Conservation (phyloP, 1,140 invertebrate genomes). For the Drosophila nikananu region DNA sequence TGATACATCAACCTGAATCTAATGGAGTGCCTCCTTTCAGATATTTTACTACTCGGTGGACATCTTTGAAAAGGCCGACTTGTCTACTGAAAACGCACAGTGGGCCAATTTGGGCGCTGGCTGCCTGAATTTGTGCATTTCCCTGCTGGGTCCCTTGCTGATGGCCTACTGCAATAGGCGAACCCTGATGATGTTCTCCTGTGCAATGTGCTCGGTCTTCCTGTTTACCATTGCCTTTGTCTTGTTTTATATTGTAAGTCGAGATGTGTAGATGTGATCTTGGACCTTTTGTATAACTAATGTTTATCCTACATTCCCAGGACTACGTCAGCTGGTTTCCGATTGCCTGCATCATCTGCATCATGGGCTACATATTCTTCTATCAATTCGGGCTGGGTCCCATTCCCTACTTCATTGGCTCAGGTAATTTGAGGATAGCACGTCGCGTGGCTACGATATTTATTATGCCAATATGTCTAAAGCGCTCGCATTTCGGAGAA, state of each 20-base stretch:
- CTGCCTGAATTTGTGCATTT: constrained; percentile 89
- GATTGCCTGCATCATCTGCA: constrained; percentile 89
- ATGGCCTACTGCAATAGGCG: constrained; percentile 87
- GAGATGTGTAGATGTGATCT: not conserved
- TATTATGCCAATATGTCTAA: too few relatives aligned
- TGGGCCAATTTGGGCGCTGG: constrained; percentile 90
- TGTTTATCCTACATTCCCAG: constrained; percentile 86
- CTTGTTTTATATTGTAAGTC: constrained; percentile 87
- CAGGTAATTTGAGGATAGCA: constrained; percentile 85
- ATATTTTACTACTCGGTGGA: constrained; percentile 91
- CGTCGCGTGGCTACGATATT: constrained; percentile 28
- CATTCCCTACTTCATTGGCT: constrained; percentile 95
- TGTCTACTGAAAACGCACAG: constrained; percentile 86
- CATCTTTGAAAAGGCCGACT: constrained; percentile 89
- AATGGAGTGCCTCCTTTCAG: constrained; percentile 75
- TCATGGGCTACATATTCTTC: constrained; percentile 91
- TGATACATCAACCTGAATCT: not conserved
- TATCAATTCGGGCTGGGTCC: constrained; percentile 94
- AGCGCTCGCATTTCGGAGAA: constrained; percentile 19
- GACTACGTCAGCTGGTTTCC: constrained; percentile 89
- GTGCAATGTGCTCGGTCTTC: constrained; percentile 86
- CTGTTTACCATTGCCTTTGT: constrained; percentile 87
- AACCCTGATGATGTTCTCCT: constrained; percentile 87
- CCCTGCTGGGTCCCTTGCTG: constrained; percentile 87
- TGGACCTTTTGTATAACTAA: not conserved